Evolutionary conservation across 2,888 invertebrate species (phyloP).

Genomic region (Drosophila merina): DNA sequence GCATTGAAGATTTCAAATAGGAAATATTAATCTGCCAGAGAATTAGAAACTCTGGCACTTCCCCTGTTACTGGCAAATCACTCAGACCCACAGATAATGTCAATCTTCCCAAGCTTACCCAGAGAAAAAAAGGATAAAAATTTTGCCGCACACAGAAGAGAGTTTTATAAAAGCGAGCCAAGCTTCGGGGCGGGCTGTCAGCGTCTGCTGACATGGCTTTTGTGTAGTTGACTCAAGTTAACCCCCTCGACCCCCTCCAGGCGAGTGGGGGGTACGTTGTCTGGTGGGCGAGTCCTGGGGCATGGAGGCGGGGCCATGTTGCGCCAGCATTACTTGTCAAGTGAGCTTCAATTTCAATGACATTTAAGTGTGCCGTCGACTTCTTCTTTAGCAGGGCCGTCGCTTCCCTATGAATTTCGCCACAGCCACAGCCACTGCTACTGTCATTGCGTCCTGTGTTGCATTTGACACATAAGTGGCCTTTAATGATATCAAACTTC

Average conservation of each 20-base stretch:
- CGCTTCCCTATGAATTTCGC: conserved; percentile 14
- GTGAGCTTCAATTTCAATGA: conserved; percentile 69
- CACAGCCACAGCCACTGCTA: conserved; percentile 15
- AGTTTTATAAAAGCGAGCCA: conserved; percentile 31
- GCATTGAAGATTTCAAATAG: not conserved
- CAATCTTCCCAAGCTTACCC: conserved; percentile 40
- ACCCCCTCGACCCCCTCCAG: conserved; percentile 20
- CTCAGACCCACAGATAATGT: conserved; percentile 57
- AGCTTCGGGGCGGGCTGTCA: conserved; percentile 42
- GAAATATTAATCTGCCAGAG: conserved; percentile 5
- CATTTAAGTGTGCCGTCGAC: conserved; percentile 63
- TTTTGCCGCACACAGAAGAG: conserved; percentile 19
- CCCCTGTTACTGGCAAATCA: conserved; percentile 47
- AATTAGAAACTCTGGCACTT: conserved; percentile 2
- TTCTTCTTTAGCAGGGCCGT: conserved; percentile 9
- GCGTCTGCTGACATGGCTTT: conserved; percentile 56
- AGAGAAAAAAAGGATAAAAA: conserved; percentile 13
- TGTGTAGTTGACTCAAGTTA: conserved; percentile 58
- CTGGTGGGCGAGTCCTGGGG: not conserved
- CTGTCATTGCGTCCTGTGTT: conserved; percentile 55
- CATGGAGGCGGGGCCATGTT: conserved; percentile 27
- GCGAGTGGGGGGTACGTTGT: conserved; percentile 11
- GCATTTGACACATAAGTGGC: conserved; percentile 75
- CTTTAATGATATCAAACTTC: conserved; percentile 72
- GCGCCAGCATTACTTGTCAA: conserved; percentile 66